Percentiles rank a stretch among this genome's conserved stretches.
Evolutionary conservation across 2,797 vertebrate species (phyloP).

Genomic region (Bradypodion pumilum): DNA sequence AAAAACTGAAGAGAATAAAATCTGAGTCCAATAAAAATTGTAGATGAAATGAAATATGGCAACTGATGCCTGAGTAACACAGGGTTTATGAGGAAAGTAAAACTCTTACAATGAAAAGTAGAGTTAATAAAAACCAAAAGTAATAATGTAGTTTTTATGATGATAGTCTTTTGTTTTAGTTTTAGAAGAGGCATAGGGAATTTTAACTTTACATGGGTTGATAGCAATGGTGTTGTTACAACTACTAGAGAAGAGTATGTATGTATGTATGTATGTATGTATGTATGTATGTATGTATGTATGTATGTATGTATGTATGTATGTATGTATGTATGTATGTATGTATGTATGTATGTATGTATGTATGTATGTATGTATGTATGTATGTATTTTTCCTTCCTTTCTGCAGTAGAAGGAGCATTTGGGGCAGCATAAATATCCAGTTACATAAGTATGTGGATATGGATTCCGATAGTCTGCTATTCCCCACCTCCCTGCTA

Average conservation of each 20-base stretch:
- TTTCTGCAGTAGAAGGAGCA: background rate
- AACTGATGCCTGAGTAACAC: conserved; percentile 50
- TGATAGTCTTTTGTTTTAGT: conserved; percentile 35
- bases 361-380: too few relatives aligned
- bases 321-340: too few relatives aligned
- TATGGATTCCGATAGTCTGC: background rate
- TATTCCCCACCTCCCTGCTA: conserved; percentile 21
- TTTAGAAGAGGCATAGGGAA: conserved; percentile 27
- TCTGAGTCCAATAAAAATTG: conserved; percentile 56
- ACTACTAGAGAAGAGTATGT: conserved; percentile 34
- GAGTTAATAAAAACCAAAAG: conserved; percentile 42
- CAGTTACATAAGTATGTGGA: conserved; percentile 24
- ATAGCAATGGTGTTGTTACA: conserved; percentile 34
- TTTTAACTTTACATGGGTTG: conserved; percentile 49
- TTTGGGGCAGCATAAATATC: background rate
- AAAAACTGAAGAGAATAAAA: conserved; percentile 64
- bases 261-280: too few relatives aligned
- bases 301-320: too few relatives aligned
- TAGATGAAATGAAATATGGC: conserved; percentile 55
- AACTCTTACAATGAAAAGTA: conserved; percentile 56
- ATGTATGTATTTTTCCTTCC: too few relatives aligned
- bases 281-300: too few relatives aligned
- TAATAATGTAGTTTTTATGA: conserved; percentile 40
- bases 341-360: too few relatives aligned
- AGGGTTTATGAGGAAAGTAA: conserved; percentile 57